A percentile compares a stretch with the other conserved stretches of the same genome.
Conservation (phyloP, 2,113 vertebrate species). For the Haemorhous mexicanus region DNA sequence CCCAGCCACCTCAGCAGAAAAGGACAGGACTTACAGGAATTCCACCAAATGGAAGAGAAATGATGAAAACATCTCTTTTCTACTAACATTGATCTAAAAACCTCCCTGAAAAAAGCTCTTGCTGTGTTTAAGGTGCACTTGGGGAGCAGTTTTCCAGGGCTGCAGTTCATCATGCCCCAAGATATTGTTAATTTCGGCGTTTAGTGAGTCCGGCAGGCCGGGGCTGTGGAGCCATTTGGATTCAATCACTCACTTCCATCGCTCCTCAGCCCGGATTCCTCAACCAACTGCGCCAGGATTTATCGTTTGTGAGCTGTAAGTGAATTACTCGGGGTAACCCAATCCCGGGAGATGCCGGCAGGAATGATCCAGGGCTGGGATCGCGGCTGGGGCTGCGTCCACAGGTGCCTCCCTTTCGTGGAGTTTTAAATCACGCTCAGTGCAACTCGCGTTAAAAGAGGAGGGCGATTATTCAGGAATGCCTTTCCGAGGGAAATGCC, state of each 20-base stretch:
- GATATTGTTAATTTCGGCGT: neutral
- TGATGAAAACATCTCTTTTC: neutral
- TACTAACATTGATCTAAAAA: neutral
- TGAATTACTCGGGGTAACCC: neutral
- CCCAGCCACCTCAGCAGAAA: neutral
- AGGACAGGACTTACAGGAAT: neutral
- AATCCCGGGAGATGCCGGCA: neutral
- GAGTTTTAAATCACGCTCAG: neutral
- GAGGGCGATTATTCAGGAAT: neutral
- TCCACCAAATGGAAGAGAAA: neutral
- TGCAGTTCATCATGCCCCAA: neutral
- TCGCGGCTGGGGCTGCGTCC: neutral
- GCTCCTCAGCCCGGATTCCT: neutral
- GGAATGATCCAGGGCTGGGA: neutral
- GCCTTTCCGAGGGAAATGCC: neutral
- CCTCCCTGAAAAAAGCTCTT: neutral
- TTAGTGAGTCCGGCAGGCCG: neutral
- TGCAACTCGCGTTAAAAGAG: neutral
- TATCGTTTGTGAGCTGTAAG: neutral
- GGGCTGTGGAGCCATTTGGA: conserved; percentile 27
- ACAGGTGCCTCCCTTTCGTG: neutral
- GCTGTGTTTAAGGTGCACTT: neutral
- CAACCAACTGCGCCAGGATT: neutral
- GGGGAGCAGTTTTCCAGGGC: neutral
- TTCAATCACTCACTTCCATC: conserved; percentile 29